Percentiles rank a stretch among this genome's conserved stretches.
phyloP scores from a whole-genome alignment of 2,113 vertebrate genomes.

The Lagenorhynchus albirostris region DNA sequence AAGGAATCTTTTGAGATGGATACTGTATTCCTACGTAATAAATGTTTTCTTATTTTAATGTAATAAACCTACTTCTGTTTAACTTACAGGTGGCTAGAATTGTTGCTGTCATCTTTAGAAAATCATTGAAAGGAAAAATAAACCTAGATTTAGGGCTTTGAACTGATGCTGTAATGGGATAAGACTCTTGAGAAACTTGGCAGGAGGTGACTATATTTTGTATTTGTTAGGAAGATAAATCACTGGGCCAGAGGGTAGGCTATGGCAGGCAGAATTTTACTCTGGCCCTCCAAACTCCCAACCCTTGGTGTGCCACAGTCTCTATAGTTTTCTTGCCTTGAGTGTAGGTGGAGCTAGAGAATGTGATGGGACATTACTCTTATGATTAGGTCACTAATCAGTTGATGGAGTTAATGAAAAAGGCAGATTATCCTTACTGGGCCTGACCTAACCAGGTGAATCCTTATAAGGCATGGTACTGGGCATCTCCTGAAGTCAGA shows the following conservation, averaged over 20 bases:
- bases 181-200: neutral
- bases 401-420: neutral
- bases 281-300: neutral
- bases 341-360: neutral
- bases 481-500: neutral
- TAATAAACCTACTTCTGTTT: neutral
- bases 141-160: neutral
- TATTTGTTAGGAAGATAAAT: neutral
- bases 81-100: neutral
- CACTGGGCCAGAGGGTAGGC: neutral
- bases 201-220: neutral
- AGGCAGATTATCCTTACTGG: neutral
- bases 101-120: neutral
- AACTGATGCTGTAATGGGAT: neutral
- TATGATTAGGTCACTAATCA: neutral
- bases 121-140: neutral
- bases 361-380: neutral
- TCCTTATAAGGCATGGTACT: neutral
- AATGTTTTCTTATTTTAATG: neutral
- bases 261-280: neutral
- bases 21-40: neutral
- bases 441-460: neutral
- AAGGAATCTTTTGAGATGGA: neutral
- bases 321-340: neutral
- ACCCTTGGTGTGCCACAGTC: rapidly evolving